Percentiles rank a stretch among this genome's conserved stretches.
Evolutionary conservation across 2,113 vertebrate genomes (phyloP).

Genomic region (Dicaeum eximium): DNA sequence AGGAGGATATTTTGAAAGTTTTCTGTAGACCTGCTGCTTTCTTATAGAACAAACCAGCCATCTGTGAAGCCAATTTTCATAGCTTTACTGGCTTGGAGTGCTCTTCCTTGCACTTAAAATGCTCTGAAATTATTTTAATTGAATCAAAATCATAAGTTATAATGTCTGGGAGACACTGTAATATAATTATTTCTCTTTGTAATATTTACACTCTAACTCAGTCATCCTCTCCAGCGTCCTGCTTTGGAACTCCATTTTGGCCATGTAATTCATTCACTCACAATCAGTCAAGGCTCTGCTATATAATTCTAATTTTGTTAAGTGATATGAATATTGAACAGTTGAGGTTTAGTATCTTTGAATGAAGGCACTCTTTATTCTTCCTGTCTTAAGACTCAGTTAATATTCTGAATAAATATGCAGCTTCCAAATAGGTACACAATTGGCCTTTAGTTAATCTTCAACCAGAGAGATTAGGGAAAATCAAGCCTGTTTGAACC

Average conservation of each 20-base stretch:
- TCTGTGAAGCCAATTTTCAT: conserved; percentile 58
- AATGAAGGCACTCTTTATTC: not conserved
- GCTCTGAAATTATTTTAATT: conserved; percentile 60
- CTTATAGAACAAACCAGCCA: conserved; percentile 44
- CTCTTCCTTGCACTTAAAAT: conserved; percentile 27
- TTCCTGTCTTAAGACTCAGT: not conserved
- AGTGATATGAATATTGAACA: conserved; percentile 17
- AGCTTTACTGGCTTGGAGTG: not conserved
- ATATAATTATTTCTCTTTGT: not conserved
- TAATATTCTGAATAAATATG: conserved; percentile 39
- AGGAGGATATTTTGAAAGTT: not conserved
- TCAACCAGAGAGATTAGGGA: not conserved
- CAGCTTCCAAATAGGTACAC: not conserved
- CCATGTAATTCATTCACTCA: not conserved
- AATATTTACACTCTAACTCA: conserved; percentile 13
- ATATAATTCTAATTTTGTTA: conserved; percentile 6
- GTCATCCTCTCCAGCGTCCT: not conserved
- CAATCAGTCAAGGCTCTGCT: not conserved
- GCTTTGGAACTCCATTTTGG: not conserved
- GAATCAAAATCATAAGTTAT: not conserved
- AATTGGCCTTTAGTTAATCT: conserved; percentile 10
- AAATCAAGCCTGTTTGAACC: not conserved
- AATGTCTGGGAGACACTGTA: not conserved
- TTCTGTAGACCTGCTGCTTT: conserved; percentile 29
- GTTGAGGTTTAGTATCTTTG: conserved; percentile 4